Base-by-base conservation (phyloP, 2,888 invertebrate genomes). In the Spodoptera littoralis region DNA sequence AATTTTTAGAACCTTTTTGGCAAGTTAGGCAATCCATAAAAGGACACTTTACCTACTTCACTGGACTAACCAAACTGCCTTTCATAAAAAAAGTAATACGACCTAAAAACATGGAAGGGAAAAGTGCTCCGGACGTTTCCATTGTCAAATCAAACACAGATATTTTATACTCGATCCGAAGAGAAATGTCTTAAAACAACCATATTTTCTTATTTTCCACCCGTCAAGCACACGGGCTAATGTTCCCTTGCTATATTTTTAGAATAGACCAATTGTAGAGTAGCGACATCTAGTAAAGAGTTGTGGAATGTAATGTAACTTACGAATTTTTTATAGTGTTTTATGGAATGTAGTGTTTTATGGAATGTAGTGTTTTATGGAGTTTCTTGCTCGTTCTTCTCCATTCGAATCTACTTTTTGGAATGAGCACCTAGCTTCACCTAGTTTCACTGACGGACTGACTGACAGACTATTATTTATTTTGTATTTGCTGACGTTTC, bases 151-250 rank as follows among this genome's bases (percentile, higher is more conserved):
- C 63, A 54, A 54, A 48, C 11, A 36, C 36, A 36, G 36, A 36
- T 36, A 27, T 47, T 43, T 36, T 18, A 47, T 43, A 43, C 42
- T 43, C 2, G 6, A 13, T 44, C 46, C 27, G 27, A 52, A 36
- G 30, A 53, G 12, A 53, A 65, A 59, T 65, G 48, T 65, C 27
- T 27, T 52, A 13, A 11, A 52, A 49, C 12, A 65, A 42, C 43
- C 43, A 18, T 44, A 9, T 2, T 41, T 12, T 5, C 9, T 13
- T 66, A 50, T 66, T 66, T 50, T 45, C 11, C 27, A 12, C n/a
- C 45, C 24, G 60, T 66, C 65, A 66, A 22, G 5, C 42, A 27
- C 53, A 53, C 42, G 24, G 8, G 3, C 41, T 11, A 2, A 6
- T 43, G 24, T 46, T 66, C 30, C n/a, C 27, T 11, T 36, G 49